Evolutionary conservation across 2,113 vertebrate genomes (phyloP).

Genomic region (Tragelaphus scriptus): DNA sequence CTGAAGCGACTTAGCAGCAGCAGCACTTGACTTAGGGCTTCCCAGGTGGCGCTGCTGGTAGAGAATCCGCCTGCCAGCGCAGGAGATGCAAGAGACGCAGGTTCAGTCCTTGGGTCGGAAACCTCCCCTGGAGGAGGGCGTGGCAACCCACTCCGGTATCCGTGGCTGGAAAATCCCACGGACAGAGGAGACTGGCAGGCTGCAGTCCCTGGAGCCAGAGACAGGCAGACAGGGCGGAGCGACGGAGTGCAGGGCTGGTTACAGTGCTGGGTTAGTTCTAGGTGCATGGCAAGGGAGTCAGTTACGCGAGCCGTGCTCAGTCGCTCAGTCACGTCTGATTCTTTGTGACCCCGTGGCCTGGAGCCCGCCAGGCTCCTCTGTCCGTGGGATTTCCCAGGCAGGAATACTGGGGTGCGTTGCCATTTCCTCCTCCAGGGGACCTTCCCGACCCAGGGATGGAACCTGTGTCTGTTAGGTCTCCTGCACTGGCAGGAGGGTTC

Average conservation of each 20-base stretch:
- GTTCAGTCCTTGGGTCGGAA: neutral
- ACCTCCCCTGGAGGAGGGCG: neutral
- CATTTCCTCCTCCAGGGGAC: neutral
- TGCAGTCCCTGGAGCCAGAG: neutral
- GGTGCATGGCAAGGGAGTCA: neutral
- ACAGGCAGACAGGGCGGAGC: neutral
- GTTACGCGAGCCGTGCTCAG: accelerated
- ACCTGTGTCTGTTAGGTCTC: neutral
- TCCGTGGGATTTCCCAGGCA: neutral
- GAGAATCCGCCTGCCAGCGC: accelerated
- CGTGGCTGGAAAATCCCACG: neutral
- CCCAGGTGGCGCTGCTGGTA: neutral
- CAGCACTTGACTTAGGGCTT: neutral
- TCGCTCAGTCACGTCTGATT: neutral
- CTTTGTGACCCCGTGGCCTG: neutral
- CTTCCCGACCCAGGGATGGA: accelerated
- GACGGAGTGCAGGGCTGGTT: accelerated
- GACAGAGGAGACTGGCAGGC: neutral
- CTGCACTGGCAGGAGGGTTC: neutral
- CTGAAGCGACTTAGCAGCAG: too few species aligned
- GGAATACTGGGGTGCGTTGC: accelerated
- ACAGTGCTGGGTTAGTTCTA: accelerated
- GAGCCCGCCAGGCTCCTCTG: neutral
- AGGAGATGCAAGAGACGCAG: neutral
- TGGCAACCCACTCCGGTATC: neutral